These are phyloP conservation scores for Buceros bicornis DNA, from an alignment of 2,797 vertebrate genomes.

Conservation along the genomic window DNA sequence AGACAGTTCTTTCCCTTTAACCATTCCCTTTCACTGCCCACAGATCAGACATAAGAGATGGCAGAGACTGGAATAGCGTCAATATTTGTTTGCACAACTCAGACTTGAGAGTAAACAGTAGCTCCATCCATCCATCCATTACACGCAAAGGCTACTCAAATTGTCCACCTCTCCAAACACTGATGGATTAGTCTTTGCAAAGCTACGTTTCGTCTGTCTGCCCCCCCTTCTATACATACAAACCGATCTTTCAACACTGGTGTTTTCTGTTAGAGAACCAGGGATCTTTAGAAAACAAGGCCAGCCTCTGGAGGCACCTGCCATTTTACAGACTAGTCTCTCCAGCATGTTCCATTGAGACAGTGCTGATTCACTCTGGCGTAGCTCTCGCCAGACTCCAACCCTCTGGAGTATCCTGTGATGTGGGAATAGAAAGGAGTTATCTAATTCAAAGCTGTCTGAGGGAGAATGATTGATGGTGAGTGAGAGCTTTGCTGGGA, in stretches of 20 bases:
- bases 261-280: background rate
- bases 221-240: background rate
- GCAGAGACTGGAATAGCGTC: background rate
- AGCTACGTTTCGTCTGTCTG: background rate
- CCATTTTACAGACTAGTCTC: background rate
- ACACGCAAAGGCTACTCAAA: background rate
- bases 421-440: background rate
- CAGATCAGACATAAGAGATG: background rate
- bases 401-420: background rate
- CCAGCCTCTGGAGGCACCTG: background rate
- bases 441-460: background rate
- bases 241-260: background rate
- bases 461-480: background rate
- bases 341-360: background rate
- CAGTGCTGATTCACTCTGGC: background rate
- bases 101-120: background rate
- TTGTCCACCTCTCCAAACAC: background rate
- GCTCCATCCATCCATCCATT: background rate
- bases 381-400: background rate
- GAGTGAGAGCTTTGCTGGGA: background rate
- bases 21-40: background rate
- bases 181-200: background rate
- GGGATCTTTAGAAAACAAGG: background rate
- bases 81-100: background rate
- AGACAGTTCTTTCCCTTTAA: background rate